phyloP scores from a whole-genome alignment of 2,888 invertebrate species.

The Geotrupes spiniger region DNA sequence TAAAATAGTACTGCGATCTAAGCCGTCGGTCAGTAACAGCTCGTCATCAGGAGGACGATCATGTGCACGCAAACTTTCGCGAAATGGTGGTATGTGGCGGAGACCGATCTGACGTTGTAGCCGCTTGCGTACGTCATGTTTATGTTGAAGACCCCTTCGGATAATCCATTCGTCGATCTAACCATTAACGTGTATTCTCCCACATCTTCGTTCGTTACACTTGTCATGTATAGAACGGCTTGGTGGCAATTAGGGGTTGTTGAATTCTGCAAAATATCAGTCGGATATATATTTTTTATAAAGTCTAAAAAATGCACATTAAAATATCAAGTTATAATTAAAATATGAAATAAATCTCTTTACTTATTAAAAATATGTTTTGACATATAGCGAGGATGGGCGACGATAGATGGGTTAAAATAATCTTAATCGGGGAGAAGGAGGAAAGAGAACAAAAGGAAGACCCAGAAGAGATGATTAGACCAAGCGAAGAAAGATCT shows the following conservation, averaged over 20 bases:
- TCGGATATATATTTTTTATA: no score
- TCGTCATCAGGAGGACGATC: conserved; percentile 42
- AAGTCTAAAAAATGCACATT: background rate
- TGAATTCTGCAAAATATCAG: conserved; percentile 54
- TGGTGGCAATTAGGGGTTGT: conserved; percentile 59
- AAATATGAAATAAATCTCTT: no score
- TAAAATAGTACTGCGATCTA: conserved; percentile 25
- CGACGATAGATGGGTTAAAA: no score
- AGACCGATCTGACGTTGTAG: conserved; percentile 40
- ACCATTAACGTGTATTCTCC: conserved; percentile 65
- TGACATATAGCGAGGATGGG: no score
- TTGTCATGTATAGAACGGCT: conserved; percentile 58
- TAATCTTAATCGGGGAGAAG: no score
- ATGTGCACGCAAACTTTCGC: conserved; percentile 44
- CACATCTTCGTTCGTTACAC: conserved; percentile 57
- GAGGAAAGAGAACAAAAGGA: no score
- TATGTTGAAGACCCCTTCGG: conserved; percentile 61
- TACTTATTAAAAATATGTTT: no score
- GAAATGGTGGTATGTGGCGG: conserved; percentile 21
- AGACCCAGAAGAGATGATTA: no score
- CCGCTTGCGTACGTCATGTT: conserved; percentile 58
- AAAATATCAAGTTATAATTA: background rate
- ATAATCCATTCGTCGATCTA: conserved; percentile 60
- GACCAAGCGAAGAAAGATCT: no score
- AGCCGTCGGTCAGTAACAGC: conserved; percentile 46